Evolutionary conservation across 1,140 invertebrate species (phyloP), one percentile per base, ranked within the genome.

Genomic region (Trichonephila clavipes): DNA sequence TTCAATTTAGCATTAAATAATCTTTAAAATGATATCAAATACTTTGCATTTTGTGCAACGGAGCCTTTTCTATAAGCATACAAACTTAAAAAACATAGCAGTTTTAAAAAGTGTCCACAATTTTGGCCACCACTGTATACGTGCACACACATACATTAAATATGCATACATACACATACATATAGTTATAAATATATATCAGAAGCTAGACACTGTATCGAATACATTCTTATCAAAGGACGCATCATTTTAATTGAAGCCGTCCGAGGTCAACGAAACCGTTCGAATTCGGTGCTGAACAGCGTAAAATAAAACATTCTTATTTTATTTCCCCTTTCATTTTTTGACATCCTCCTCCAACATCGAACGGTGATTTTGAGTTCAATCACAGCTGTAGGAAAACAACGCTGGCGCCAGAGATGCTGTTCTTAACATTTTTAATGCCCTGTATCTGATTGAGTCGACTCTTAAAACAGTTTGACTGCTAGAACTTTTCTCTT

Each of bases 371-470:
- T 58, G 82, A 83, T 83, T 83, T 59, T 44, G 82, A 28, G 51
- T 83, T 83, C 82, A 83, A 59, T 83, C 51, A 59, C 61, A 58
- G 61, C 58, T 18, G 59, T 51, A 19, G 62, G 85, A 87, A 87
- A 87, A 87, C 85, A 87, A 61, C 44, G 82, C 28, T 40, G 85
- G 85, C 85, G 85, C 85, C 85, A 87, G 58, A 61, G 61, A 87
- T 24, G 58, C 59, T 24, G 59, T 34, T 59, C 34, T 64, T 61
- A 64, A 64, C 85, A 87, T 87, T 87, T 87, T 87, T 87, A 87
- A 87, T 87, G 85, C 61, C 59, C 61, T 64, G 85, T 87, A 64
- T 87, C 85, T 87, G 85, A 87, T 87, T 87, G 58, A 87, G 85
- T 64, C 28, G 85, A 18, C 85, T 87, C 61, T 87, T 77, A 77